Percentiles rank a stretch among this genome's conserved stretches.
These are phyloP conservation scores for Protosalanx chinensis DNA, from an alignment of 2,797 vertebrate species.

Conservation along the genomic window DNA sequence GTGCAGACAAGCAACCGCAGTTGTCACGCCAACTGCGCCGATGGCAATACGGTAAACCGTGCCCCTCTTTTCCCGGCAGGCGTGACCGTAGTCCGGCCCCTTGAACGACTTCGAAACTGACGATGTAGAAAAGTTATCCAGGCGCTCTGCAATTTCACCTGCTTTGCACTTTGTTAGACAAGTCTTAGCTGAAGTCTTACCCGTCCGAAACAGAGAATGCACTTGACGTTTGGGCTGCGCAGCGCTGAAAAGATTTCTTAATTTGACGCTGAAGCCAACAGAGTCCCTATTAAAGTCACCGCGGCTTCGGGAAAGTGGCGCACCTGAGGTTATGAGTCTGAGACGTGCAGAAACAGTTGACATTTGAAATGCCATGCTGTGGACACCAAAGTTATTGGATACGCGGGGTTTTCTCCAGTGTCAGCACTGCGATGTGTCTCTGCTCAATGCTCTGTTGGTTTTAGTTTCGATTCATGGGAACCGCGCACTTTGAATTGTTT, in stretches of 20 bases:
- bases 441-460: not conserved
- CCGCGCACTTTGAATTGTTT: too few species aligned
- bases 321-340: slow-evolving; percentile 23
- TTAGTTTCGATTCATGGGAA: slow-evolving; percentile 50
- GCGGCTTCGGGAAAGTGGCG: slow-evolving; percentile 30
- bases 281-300: slow-evolving; percentile 24
- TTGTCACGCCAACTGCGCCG: slow-evolving; percentile 52
- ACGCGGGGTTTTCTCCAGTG: not conserved
- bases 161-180: slow-evolving; percentile 26
- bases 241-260: slow-evolving; percentile 41
- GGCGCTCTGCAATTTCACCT: slow-evolving; percentile 31
- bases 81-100: slow-evolving; percentile 8
- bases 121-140: slow-evolving; percentile 42
- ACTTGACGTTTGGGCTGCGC: slow-evolving; percentile 12
- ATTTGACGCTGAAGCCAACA: slow-evolving; percentile 44
- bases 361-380: slow-evolving; percentile 61
- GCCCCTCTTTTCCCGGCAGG: slow-evolving; percentile 21
- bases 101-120: slow-evolving; percentile 43
- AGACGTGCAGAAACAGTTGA: slow-evolving; percentile 48
- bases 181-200: slow-evolving; percentile 10
- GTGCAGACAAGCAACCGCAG: slow-evolving; percentile 54
- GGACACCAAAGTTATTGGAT: not conserved
- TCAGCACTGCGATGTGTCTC: not conserved
- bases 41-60: slow-evolving; percentile 38
- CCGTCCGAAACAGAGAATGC: slow-evolving; percentile 5